Conservation (phyloP, 64 coral and sea anemone species). For the Dendrophyllia cribrosa region DNA sequence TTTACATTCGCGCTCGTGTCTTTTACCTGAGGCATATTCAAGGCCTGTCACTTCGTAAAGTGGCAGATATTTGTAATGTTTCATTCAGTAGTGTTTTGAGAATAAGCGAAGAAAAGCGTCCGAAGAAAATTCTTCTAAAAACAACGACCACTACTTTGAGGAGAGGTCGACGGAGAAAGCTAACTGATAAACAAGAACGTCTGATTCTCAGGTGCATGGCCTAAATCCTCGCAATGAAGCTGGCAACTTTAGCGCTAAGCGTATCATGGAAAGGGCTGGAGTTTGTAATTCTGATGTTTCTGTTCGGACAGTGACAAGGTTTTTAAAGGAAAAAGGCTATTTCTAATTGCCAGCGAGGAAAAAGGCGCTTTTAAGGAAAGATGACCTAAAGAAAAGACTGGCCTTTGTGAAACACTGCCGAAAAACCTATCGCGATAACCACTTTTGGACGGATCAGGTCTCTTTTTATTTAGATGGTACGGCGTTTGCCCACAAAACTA, state of each 20-base stretch:
- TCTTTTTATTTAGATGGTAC: too few species aligned
- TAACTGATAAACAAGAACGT: constrained; percentile 10
- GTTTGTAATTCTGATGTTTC: constrained; percentile 14
- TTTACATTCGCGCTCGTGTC: too few species aligned
- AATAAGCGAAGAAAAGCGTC: too few species aligned
- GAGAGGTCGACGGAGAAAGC: constrained; percentile 10
- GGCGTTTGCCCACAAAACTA: too few species aligned
- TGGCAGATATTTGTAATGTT: too few species aligned
- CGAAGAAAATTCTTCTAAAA: too few species aligned
- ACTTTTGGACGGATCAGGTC: too few species aligned
- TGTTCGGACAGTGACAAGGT: constrained; percentile 31
- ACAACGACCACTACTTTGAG: too few species aligned
- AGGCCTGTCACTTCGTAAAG: too few species aligned
- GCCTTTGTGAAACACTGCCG: background rate
- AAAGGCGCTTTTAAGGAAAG: constrained; percentile 32
- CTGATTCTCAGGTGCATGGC: constrained; percentile 2
- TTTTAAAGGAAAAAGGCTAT: constrained; percentile 30
- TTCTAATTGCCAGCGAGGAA: constrained; percentile 41
- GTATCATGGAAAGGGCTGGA: constrained; percentile 22
- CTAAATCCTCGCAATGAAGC: background rate
- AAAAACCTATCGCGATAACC: too few species aligned
- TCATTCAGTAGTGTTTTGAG: too few species aligned
- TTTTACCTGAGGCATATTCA: too few species aligned
- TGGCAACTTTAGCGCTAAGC: constrained; percentile 28
- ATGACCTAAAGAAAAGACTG: constrained; percentile 31